A percentile compares a stretch with the other conserved stretches of the same genome.
These are phyloP conservation scores for Glossosoma conforme DNA, from an alignment of 1,140 invertebrate genomes.

Conservation along the genomic window DNA sequence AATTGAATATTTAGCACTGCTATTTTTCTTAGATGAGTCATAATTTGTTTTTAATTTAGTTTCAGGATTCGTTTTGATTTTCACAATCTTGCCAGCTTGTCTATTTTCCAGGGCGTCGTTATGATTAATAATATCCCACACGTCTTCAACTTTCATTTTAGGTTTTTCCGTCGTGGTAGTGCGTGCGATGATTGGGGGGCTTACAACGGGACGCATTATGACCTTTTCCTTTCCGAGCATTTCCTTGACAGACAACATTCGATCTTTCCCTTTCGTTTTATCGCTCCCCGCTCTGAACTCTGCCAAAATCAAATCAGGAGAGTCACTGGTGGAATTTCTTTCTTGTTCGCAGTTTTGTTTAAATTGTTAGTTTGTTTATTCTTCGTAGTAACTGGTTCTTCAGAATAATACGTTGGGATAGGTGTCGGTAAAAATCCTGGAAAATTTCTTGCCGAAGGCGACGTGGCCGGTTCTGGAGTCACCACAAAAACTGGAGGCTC, in stretches of 20 bases:
- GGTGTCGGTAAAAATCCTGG: conserved; percentile 24
- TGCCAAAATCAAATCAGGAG: conserved; percentile 25
- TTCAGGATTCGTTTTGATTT: conserved; percentile 1
- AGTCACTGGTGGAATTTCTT: conserved; percentile 3
- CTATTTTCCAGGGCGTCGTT: conserved; percentile 21
- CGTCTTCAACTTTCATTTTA: conserved; percentile 20
- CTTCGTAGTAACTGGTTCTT: background rate
- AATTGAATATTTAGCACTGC: conserved; percentile 8
- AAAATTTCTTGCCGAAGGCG: conserved; percentile 6
- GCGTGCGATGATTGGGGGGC: no score
- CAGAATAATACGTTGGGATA: conserved; percentile 9
- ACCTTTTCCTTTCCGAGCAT: conserved; percentile 24
- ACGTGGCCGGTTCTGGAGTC: conserved; percentile 15
- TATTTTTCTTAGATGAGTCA: background rate
- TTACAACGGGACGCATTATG: no score
- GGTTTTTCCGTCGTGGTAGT: conserved; percentile 4
- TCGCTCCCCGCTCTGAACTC: conserved; percentile 19
- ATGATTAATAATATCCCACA: conserved; percentile 29
- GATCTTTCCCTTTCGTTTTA: conserved; percentile 12
- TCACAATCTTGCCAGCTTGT: background rate
- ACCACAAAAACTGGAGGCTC: conserved; percentile 22
- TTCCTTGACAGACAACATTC: conserved; percentile 21
- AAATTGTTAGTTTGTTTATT: background rate
- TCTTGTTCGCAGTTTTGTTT: background rate
- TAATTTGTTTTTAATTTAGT: background rate